Evolutionary conservation across 2,888 invertebrate genomes (phyloP).

Genomic region (Arctia plantaginis): DNA sequence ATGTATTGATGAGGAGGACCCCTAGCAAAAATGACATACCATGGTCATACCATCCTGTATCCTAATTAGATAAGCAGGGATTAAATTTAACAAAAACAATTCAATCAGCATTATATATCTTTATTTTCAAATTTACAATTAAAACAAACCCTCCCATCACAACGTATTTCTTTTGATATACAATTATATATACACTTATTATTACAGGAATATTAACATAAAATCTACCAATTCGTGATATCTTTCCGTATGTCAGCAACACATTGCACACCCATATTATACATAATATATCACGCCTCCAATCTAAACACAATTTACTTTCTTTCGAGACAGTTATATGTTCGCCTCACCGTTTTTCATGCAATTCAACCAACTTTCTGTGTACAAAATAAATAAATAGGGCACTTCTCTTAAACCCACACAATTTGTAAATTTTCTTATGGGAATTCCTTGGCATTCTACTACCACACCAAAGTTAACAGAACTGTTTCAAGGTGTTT

Average conservation of each 20-base stretch:
- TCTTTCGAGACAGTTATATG: conserved; percentile 27
- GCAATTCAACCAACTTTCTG: conserved; percentile 21
- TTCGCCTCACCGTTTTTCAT: conserved; percentile 18
- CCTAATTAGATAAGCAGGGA: background rate
- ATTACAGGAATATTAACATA: conserved; percentile 75
- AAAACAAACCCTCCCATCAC: conserved; percentile 71
- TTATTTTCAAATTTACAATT: conserved; percentile 78
- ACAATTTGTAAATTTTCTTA: too few relatives aligned
- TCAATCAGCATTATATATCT: conserved; percentile 55
- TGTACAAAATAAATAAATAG: conserved; percentile 33
- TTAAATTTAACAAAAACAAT: conserved; percentile 27
- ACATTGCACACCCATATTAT: conserved; percentile 14
- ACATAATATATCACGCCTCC: conserved; percentile 24
- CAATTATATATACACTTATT: conserved; percentile 75
- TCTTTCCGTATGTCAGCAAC: conserved; percentile 33
- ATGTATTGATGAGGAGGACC: background rate
- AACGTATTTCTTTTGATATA: conserved; percentile 62
- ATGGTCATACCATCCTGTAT: too few relatives aligned
- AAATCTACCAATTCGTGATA: conserved; percentile 53
- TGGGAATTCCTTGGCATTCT: too few relatives aligned
- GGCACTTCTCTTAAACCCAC: too few relatives aligned
- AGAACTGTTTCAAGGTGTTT: too few relatives aligned
- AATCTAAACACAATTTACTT: conserved; percentile 34
- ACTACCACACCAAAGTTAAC: too few relatives aligned
- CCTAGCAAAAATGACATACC: too few relatives aligned